Evolutionary conservation across 1,140 invertebrate species (phyloP), one percentile per base, ranked within the genome.

Genomic region (Conus ventricosus): DNA sequence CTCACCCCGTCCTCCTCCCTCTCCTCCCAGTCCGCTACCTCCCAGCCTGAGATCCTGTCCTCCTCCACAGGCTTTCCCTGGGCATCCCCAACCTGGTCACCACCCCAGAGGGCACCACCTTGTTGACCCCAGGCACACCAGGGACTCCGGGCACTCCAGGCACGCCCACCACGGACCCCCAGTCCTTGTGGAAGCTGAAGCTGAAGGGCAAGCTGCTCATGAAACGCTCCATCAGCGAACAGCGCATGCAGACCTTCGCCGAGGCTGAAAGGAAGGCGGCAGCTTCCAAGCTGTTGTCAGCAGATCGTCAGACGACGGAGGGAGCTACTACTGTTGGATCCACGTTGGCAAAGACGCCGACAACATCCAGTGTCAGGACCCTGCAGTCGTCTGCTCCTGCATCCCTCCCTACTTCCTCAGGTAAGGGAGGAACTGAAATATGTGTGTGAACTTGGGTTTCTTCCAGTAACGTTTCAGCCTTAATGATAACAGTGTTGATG

Each of bases 141-240:
- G 83, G 85, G 10, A 90, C 90, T 20, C 89, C 91, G 5, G 85
- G 84, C 51, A 90, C 89, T 15, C 89, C 91, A 7, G 87, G 89
- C 23, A 90, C 89, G 1, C 88, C 89, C 20, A 88, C 84, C 80
- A 67, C 82, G 4, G 81, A 87, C 17, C 57, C 80, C 17, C 84
- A 88, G 53, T 53, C 82, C 76, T 85, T 89, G 57, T 90, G 90
- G 87, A 92, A 92, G 83, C 85, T 90, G 75, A 90, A 88, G 80
- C 89, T 94, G 81, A 94, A 94, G 81, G 92, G 92, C 39, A 92
- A 91, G 84, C 90, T 94, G 27, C 84, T 95, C 67, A 90, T 94
- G 93, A 94, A 93, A 67, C 87, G 93, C n/a, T 95, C 94, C 5
- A 89, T 94, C 85, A 95, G 94, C 91, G 88, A 92, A 8, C 93